Evolutionary conservation across 2,113 vertebrate genomes (phyloP), one percentile per base, ranked within the genome.

Genomic region (Aix galericulata): DNA sequence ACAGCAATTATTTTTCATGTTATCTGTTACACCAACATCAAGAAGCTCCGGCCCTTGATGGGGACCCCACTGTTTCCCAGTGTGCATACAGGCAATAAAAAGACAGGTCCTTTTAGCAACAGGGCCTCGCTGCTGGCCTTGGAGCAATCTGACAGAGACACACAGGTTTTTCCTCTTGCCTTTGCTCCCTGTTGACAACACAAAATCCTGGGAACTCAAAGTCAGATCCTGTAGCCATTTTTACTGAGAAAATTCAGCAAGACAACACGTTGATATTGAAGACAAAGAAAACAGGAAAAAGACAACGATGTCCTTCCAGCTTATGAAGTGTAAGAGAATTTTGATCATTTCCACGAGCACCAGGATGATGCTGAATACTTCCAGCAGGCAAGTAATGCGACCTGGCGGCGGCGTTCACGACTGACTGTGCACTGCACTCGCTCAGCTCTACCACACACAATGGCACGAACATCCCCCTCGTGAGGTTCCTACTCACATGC

Each of bases 321-420:
- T 75, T 75, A 11, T 50, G 32, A 52, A 38, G n/a, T 13, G 11
- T 13, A 72, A 48, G 31, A 10, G 29, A 59, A 82, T 88, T 87
- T 38, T 34, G 48, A 83, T 63, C 36, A 22, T 11, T 82, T 89
- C 66, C 71, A 64, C n/a, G n/a, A 29, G 50, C 38, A 46, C 11
- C 44, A 48, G 56, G 20, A 38, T 20, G 31, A 34, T 13, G 26
- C 13, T 42, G 38, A 81, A 69, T 12, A 26, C 34, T 40, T 8
- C 2, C 8, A 67, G 77, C 46, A 74, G 72, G 77, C 44, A 86
- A 60, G 63, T 31, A 71, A 74, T 1, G 31, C 32, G 62, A 86
- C 55, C n/a, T 71, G 77, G 58, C 0, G 0, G 78, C 58, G 91
- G 79, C 83, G 78, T 13, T 90, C 50, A 46, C 0, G 0, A 73